A percentile compares a stretch with the other conserved stretches of the same genome.
phyloP scores from a whole-genome alignment of 2,888 invertebrate genomes.

The Eristalis pertinax region DNA sequence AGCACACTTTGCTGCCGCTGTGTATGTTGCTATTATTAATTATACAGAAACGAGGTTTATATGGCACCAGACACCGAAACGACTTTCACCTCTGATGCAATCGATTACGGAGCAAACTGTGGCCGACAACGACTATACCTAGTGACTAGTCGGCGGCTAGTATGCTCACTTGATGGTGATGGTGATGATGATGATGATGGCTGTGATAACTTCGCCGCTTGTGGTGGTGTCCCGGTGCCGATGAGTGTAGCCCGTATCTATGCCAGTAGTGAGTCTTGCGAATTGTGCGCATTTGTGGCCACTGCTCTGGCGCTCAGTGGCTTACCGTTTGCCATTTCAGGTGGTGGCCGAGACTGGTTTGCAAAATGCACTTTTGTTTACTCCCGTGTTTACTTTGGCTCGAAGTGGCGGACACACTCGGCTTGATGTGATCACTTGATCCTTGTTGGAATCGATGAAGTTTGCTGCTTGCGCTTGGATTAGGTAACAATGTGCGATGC shows the following conservation, averaged over 20 bases:
- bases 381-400: neutral
- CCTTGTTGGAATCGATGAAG: slow-evolving; percentile 19
- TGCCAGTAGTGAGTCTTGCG: slow-evolving; percentile 47
- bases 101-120: slow-evolving; percentile 70
- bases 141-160: slow-evolving; percentile 22
- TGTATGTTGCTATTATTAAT: slow-evolving; percentile 65
- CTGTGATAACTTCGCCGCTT: slow-evolving; percentile 21
- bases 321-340: slow-evolving; percentile 15
- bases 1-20: slow-evolving; percentile 14
- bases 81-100: slow-evolving; percentile 72
- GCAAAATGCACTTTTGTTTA: slow-evolving; percentile 53
- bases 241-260: slow-evolving; percentile 37
- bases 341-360: slow-evolving; percentile 32
- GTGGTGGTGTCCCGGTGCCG: slow-evolving; percentile 7
- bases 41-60: slow-evolving; percentile 72
- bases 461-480: neutral
- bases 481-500: neutral
- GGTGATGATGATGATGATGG: slow-evolving; percentile 15
- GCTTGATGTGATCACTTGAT: slow-evolving; percentile 26
- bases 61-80: slow-evolving; percentile 72
- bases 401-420: neutral
- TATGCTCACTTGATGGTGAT: slow-evolving; percentile 15
- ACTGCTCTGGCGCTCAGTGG: slow-evolving; percentile 5
- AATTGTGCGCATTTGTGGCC: slow-evolving; percentile 32
- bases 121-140: slow-evolving; percentile 46